phyloP scores from a whole-genome alignment of 92 coral and sea anemone genomes.

The Phenganax subtilis region DNA sequence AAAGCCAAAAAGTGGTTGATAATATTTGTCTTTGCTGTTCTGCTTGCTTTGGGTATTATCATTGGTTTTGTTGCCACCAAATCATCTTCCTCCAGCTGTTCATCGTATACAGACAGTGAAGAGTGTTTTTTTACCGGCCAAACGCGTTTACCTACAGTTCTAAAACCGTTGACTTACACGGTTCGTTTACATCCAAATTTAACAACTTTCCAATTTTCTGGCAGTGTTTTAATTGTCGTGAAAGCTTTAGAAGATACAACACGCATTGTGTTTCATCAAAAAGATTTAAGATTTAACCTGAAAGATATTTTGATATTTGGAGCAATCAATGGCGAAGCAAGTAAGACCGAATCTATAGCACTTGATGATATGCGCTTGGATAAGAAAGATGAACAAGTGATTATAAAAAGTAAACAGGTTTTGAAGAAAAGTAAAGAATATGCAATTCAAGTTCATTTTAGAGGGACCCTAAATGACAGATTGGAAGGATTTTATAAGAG shows the following conservation, averaged over 20 bases:
- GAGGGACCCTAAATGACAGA: constrained; percentile 54
- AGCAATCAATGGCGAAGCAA: constrained; percentile 40
- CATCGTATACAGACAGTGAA: constrained; percentile 7
- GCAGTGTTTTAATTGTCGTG: constrained; percentile 57
- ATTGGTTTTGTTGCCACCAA: constrained; percentile 24
- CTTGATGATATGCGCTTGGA: constrained; percentile 33
- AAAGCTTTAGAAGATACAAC: constrained; percentile 52
- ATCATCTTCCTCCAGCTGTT: constrained; percentile 2
- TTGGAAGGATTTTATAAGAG: constrained; percentile 84
- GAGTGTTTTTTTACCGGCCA: constrained; percentile 11
- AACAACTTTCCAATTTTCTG: constrained; percentile 60
- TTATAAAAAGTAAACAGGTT: not conserved
- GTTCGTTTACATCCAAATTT: constrained; percentile 72
- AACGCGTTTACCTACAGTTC: constrained; percentile 52
- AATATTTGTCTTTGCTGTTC: constrained; percentile 5
- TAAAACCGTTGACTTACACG: constrained; percentile 60
- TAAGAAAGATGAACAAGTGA: constrained; percentile 22
- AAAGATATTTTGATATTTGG: constrained; percentile 17
- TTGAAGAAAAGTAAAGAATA: constrained; percentile 50
- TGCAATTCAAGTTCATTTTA: constrained; percentile 48
- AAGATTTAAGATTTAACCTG: constrained; percentile 39
- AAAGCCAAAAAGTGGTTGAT: constrained; percentile 16
- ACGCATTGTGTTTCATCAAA: constrained; percentile 61
- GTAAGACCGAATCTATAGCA: constrained; percentile 38
- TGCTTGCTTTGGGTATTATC: not conserved